Evolutionary conservation across 2,888 invertebrate species (phyloP).

Genomic region (Camptogramma bilineatum): DNA sequence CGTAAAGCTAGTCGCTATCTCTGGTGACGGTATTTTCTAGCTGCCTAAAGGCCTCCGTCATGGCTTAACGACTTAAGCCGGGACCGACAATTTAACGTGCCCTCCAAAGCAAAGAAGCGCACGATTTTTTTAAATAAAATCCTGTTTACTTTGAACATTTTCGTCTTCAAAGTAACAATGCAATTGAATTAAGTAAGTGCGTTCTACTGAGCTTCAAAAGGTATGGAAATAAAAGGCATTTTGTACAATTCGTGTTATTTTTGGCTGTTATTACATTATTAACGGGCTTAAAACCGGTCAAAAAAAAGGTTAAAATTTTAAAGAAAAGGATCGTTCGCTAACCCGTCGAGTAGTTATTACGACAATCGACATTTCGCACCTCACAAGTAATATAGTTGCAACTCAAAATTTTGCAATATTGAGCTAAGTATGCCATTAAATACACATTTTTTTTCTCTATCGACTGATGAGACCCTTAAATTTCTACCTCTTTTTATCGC

Average conservation of each 20-base stretch:
- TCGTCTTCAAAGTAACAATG: background rate
- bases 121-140: background rate
- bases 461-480: too few relatives aligned
- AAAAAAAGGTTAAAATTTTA: slow-evolving; percentile 58
- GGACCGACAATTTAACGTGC: too few relatives aligned
- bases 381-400: too few relatives aligned
- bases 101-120: too few relatives aligned
- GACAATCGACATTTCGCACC: slow-evolving; percentile 13
- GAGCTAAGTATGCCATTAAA: too few relatives aligned
- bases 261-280: slow-evolving; percentile 56
- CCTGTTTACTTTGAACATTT: background rate
- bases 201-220: slow-evolving; percentile 14
- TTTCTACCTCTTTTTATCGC: too few relatives aligned
- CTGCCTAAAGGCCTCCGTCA: too few relatives aligned
- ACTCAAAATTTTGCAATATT: too few relatives aligned
- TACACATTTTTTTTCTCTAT: too few relatives aligned
- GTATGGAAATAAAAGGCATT: slow-evolving; percentile 35
- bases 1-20: too few relatives aligned
- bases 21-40: too few relatives aligned
- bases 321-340: slow-evolving; percentile 48
- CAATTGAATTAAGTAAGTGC: slow-evolving; percentile 8
- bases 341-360: slow-evolving; percentile 6
- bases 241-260: slow-evolving; percentile 53
- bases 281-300: slow-evolving; percentile 64
- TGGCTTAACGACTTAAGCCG: too few relatives aligned